Conservation (phyloP, 2,888 invertebrate species). For the Agyllia agylla region DNA sequence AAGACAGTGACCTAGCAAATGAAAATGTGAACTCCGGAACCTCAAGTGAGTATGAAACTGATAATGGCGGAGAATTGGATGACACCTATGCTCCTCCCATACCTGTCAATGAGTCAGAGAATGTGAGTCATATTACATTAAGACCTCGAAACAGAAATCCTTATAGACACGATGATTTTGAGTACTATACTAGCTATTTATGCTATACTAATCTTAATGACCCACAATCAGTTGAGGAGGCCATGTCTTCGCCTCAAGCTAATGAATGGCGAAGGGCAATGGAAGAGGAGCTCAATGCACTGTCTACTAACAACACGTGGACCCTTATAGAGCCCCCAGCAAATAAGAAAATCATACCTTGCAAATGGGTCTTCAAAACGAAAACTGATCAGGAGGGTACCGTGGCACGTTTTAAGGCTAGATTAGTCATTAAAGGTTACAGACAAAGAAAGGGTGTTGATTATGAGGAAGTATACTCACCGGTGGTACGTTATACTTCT, state of each 20-base stretch:
- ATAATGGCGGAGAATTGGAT: background rate
- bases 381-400: slow-evolving; percentile 61
- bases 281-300: background rate
- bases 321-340: background rate
- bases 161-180: background rate
- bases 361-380: slow-evolving; percentile 75
- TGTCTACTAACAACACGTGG: background rate
- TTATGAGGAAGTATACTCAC: slow-evolving; percentile 56
- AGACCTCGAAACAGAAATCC: background rate
- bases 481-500: slow-evolving; percentile 23
- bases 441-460: slow-evolving; percentile 42
- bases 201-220: background rate
- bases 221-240: background rate
- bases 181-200: background rate
- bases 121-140: background rate
- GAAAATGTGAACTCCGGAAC: background rate
- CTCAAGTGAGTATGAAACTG: slow-evolving; percentile 7
- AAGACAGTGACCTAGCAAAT: background rate
- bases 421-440: slow-evolving; percentile 58
- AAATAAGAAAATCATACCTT: background rate
- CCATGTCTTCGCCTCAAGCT: background rate
- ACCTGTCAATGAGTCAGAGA: background rate
- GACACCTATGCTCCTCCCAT: background rate
- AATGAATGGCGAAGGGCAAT: background rate
- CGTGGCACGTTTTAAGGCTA: slow-evolving; percentile 56